Evolutionary conservation across 2,797 vertebrate genomes (phyloP).

Genomic region (Peromyscus attwateri): DNA sequence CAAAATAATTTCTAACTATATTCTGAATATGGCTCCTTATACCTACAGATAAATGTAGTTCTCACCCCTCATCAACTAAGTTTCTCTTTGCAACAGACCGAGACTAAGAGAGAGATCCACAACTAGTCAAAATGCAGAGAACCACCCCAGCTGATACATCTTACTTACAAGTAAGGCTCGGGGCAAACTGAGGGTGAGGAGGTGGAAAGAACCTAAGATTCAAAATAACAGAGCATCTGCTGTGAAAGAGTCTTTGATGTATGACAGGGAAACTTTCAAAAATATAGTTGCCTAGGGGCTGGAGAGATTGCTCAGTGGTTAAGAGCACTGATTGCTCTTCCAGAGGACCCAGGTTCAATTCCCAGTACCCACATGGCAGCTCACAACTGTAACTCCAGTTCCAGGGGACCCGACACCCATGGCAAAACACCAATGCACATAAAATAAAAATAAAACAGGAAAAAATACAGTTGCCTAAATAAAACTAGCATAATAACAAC

Average conservation of each 20-base stretch:
- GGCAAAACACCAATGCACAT: too few species aligned
- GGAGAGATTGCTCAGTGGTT: too few species aligned
- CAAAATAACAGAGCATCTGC: background rate
- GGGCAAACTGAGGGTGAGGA: background rate
- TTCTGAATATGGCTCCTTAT: background rate
- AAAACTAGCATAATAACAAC: background rate
- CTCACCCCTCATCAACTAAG: background rate
- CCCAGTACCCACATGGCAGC: too few species aligned
- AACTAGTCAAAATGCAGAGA: background rate
- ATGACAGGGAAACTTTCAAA: background rate
- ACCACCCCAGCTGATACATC: background rate
- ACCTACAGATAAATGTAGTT: background rate
- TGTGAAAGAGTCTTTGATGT: background rate
- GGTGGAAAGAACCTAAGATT: background rate
- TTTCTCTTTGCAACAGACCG: background rate
- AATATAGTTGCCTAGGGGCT: background rate
- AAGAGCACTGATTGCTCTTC: too few species aligned
- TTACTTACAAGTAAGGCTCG: background rate
- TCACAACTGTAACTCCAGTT: too few species aligned
- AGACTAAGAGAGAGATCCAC: background rate
- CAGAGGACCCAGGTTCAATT: too few species aligned
- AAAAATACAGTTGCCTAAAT: background rate
- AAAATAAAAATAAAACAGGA: too few species aligned
- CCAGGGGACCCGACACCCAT: too few species aligned
- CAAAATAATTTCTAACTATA: background rate